Base-by-base conservation (phyloP, 2,888 invertebrate genomes). In the Thysanoteuthis rhombus region DNA sequence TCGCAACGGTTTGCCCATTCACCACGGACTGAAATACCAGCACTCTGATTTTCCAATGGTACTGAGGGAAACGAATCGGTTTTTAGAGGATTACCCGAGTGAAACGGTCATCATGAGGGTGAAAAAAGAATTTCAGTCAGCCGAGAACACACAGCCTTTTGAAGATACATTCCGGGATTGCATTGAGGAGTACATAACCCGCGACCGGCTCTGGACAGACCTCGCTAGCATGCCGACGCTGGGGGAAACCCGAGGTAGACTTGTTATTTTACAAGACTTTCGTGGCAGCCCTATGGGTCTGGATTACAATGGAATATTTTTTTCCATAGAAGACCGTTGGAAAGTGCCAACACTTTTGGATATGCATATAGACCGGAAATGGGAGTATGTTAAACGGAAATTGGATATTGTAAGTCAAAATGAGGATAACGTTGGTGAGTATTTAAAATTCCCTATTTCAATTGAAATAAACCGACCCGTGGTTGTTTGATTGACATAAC, bases 1-100 rank as follows among this genome's bases (percentile, higher is more conserved):
- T 92, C 92, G 92, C 8, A 92, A 92, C 32, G 92, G 92, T 19
- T 32, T 92, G 32, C 92, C 92, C 16, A 92, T 92, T 22, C 92
- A 92, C 32, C 92, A 92, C 42, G 92, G 92, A 8, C 40, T 92
- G n/a, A 92, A 92, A 92, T 92, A 92, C 45, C 92, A 92, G 39
- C 92, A 92, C 32, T 42, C 92, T 45, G 92, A 92, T 92, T 92
- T 92, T 40, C 92, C 92, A 32, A 92, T 92, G 92, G 92, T 92
- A 45, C 40, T 92, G 42, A 38, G 92, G 32, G 92, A 92, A 45
- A 40, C 45, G n/a, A 28, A 32, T 42, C 42, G 92, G 19, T 92
- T 92, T 28, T 32, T 92, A 8, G n/a, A 40, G 45, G 92, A 92
- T n/a, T 92, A 42, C 16, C 92, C 92, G 16, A 92, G 38, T n/a